phyloP scores from a whole-genome alignment of 2,888 invertebrate genomes.

The Clepsis dumicolana region DNA sequence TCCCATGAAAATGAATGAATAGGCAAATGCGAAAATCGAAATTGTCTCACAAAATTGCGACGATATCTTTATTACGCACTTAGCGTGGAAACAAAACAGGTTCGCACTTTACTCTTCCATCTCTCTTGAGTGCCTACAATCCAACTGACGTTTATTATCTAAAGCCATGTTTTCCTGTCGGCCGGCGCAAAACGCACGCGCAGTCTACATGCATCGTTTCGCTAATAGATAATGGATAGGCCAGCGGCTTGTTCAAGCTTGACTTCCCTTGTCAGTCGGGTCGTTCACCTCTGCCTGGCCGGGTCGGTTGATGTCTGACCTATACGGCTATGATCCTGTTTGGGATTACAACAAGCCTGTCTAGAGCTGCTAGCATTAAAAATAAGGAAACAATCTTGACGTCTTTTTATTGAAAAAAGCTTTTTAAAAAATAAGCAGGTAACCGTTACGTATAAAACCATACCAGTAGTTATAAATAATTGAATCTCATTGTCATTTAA shows the following conservation, averaged over 20 bases:
- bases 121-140: constrained; percentile 24
- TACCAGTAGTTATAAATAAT: too few species aligned
- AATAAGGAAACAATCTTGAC: too few species aligned
- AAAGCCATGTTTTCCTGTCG: constrained; percentile 16
- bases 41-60: neutral
- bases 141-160: constrained; percentile 9
- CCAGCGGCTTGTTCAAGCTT: constrained; percentile 55
- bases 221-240: constrained; percentile 72
- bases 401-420: too few species aligned
- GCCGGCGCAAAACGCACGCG: neutral
- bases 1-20: too few species aligned
- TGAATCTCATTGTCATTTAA: too few species aligned
- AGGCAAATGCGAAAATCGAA: neutral
- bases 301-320: constrained; percentile 16
- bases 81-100: neutral
- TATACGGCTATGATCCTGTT: neutral
- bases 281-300: constrained; percentile 64
- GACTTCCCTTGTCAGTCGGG: constrained; percentile 64
- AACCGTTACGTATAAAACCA: too few species aligned
- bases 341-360: neutral
- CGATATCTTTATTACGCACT: neutral
- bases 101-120: neutral
- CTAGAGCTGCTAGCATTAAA: too few species aligned
- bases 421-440: too few species aligned
- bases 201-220: constrained; percentile 55